phyloP scores from a whole-genome alignment of 2,113 vertebrate genomes.

The Hippocampus comes region DNA sequence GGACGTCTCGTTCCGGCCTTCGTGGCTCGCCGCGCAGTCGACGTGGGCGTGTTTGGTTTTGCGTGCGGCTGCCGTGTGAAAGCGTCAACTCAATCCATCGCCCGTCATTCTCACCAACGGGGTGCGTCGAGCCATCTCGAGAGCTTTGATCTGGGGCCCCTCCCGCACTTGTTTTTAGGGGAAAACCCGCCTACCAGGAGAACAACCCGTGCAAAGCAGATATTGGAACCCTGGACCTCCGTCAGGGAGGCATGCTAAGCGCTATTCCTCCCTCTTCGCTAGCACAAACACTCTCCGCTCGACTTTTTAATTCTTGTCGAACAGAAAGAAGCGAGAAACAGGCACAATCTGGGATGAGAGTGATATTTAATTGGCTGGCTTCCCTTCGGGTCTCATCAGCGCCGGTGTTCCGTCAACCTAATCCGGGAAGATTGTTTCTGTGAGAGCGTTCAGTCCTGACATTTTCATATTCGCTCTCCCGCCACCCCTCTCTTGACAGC shows the following conservation, averaged over 20 bases:
- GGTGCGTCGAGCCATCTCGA: slow-evolving; percentile 1
- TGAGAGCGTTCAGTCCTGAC: slow-evolving; percentile 45
- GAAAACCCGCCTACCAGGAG: no score
- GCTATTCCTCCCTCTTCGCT: neutral
- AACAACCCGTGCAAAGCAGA: no score
- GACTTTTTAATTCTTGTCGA: slow-evolving; percentile 43
- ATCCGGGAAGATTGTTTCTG: slow-evolving; percentile 50
- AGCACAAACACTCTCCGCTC: slow-evolving; percentile 16
- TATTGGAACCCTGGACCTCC: no score
- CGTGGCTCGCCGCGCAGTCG: slow-evolving; percentile 54
- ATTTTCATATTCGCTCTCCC: slow-evolving; percentile 32
- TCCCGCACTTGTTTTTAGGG: neutral
- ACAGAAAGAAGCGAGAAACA: slow-evolving; percentile 39
- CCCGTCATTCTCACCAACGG: slow-evolving; percentile 35
- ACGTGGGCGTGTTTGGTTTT: slow-evolving; percentile 39
- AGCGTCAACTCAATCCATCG: slow-evolving; percentile 49
- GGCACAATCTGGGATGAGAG: slow-evolving; percentile 46
- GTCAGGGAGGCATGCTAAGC: neutral
- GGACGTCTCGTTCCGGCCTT: slow-evolving; percentile 46
- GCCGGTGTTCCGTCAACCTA: slow-evolving; percentile 59
- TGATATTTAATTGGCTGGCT: slow-evolving; percentile 63
- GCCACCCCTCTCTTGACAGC: slow-evolving; percentile 20
- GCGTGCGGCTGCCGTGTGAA: slow-evolving; percentile 60
- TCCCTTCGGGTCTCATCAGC: slow-evolving; percentile 57
- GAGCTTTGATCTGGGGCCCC: neutral